phyloP scores from a whole-genome alignment of 2,797 vertebrate species.

The Scarus forsteni region DNA sequence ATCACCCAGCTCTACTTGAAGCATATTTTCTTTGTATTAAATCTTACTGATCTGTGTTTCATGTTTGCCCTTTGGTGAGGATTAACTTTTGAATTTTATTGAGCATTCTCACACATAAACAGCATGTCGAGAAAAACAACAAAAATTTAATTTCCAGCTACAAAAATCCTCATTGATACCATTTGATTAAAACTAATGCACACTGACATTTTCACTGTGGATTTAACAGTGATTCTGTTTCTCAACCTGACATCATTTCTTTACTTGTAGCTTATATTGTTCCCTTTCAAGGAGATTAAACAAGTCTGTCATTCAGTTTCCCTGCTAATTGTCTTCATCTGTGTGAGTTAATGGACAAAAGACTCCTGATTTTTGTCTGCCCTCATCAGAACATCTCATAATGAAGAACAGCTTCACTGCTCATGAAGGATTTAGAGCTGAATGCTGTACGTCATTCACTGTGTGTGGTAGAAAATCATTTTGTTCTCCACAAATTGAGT shows the following conservation, averaged over 20 bases:
- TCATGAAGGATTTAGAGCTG: constrained; percentile 1
- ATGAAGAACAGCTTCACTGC: constrained; percentile 8
- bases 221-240: too few species aligned
- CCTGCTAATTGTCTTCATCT: background rate
- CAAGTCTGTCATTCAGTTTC: background rate
- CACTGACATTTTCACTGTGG: background rate
- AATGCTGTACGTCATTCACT: constrained; percentile 4
- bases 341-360: background rate
- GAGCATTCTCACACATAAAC: background rate
- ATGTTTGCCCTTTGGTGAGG: background rate
- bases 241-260: too few species aligned
- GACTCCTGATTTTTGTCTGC: background rate
- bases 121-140: background rate
- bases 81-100: background rate
- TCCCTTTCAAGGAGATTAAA: background rate
- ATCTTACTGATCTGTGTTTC: background rate
- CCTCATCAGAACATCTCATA: background rate
- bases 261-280: too few species aligned
- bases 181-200: background rate
- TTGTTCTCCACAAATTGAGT: constrained; percentile 18
- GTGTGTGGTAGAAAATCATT: constrained; percentile 4
- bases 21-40: too few species aligned
- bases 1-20: too few species aligned
- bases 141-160: background rate
- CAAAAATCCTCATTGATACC: background rate